phyloP scores from a whole-genome alignment of 2,113 vertebrate genomes.

The Ochotona curzoniae region DNA sequence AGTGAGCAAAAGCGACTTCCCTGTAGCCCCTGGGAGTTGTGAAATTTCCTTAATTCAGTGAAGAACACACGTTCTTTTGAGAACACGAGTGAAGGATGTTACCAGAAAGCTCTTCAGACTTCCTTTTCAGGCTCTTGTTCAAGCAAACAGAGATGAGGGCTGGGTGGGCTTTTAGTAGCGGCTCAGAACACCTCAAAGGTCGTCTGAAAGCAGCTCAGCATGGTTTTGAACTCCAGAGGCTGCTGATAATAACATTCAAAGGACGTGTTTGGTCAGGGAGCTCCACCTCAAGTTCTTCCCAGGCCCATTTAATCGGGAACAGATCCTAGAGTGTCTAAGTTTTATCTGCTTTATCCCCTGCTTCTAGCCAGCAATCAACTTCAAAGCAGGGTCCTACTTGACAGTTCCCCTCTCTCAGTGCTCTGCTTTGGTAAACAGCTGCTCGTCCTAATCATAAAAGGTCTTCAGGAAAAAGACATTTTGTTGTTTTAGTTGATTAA shows the following conservation, averaged over 20 bases:
- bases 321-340: neutral
- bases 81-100: neutral
- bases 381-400: conserved; percentile 47
- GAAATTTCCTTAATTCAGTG: conserved; percentile 18
- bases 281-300: neutral
- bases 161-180: neutral
- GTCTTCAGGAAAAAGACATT: conserved; percentile 40
- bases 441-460: conserved; percentile 46
- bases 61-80: conserved; percentile 36
- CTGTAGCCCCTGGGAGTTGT: neutral
- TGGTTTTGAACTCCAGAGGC: conserved; percentile 40
- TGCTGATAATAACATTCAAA: neutral
- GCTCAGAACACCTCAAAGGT: conserved; percentile 41
- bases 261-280: neutral
- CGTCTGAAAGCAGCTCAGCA: neutral
- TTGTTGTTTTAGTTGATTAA: conserved; percentile 34
- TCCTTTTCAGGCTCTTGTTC: conserved; percentile 21
- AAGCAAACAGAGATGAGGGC: conserved; percentile 39
- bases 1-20: conserved; percentile 32
- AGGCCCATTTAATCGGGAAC: conserved; percentile 49
- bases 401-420: conserved; percentile 56
- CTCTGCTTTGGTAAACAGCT: conserved; percentile 59
- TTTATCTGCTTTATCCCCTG: conserved; percentile 39
- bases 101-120: conserved; percentile 38
- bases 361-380: conserved; percentile 50